Percentiles rank a stretch among this genome's conserved stretches.
Conservation (phyloP, 2,888 invertebrate species). For the Heteropelma amictum region DNA sequence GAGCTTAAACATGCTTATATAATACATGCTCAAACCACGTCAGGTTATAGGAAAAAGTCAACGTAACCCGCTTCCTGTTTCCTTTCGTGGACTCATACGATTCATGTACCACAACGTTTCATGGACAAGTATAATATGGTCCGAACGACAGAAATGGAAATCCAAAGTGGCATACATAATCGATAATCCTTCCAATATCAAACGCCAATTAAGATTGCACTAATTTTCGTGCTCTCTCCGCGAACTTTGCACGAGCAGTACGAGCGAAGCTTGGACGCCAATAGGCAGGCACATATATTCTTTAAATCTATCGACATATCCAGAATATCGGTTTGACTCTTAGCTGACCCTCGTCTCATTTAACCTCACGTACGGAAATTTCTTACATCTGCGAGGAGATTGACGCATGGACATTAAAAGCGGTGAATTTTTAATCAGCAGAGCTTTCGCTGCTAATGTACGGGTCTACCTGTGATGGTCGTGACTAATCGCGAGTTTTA, state of each 20-base stretch:
- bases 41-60: too few species aligned
- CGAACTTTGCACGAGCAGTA: slow-evolving; percentile 2
- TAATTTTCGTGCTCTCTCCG: slow-evolving; percentile 11
- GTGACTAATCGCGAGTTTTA: too few species aligned
- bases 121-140: too few species aligned
- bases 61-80: too few species aligned
- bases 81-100: too few species aligned
- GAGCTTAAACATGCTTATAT: too few species aligned
- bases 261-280: slow-evolving; percentile 43
- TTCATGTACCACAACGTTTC: too few species aligned
- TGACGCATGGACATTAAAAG: neutral
- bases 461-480: slow-evolving; percentile 12
- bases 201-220: too few species aligned
- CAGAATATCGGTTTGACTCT: slow-evolving; percentile 13
- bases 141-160: too few species aligned
- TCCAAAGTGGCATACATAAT: too few species aligned
- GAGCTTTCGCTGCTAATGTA: neutral
- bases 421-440: neutral
- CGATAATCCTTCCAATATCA: too few species aligned
- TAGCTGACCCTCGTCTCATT: slow-evolving; percentile 15
- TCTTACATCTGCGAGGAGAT: slow-evolving; percentile 11
- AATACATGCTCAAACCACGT: too few species aligned
- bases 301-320: slow-evolving; percentile 11
- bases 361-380: neutral
- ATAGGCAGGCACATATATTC: slow-evolving; percentile 9